A percentile compares a stretch with the other conserved stretches of the same genome.
Conservation (phyloP, 1,140 invertebrate genomes). For the Tetramorium alpestre region DNA sequence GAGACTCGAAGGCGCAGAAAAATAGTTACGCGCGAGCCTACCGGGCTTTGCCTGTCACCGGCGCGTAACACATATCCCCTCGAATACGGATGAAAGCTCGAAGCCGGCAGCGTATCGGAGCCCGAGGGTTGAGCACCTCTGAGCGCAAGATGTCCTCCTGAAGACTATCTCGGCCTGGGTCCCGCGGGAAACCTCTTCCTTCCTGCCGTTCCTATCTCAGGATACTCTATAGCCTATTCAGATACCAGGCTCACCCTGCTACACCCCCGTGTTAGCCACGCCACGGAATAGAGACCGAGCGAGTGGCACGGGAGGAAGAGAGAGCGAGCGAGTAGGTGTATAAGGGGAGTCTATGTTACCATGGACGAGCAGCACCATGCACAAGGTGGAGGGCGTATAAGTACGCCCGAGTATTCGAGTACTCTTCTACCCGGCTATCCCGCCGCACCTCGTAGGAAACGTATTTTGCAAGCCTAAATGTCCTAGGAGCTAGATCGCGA, state of each 20-base stretch:
- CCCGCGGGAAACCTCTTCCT: constrained; percentile 84
- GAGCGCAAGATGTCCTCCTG: constrained; percentile 83
- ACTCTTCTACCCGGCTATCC: constrained; percentile 72
- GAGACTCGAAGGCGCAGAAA: constrained; percentile 48
- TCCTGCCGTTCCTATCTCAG: constrained; percentile 84
- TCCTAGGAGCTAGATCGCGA: constrained; percentile 62
- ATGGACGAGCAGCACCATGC: constrained; percentile 75
- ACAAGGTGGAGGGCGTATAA: constrained; percentile 70
- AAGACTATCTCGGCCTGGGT: constrained; percentile 84
- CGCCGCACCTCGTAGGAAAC: constrained; percentile 75
- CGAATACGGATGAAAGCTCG: constrained; percentile 67
- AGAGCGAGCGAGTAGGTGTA: constrained; percentile 24
- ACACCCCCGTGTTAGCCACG: constrained; percentile 75
- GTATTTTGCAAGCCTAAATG: constrained; percentile 82
- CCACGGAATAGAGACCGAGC: constrained; percentile 50
- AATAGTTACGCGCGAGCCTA: constrained; percentile 71
- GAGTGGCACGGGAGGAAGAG: background rate
- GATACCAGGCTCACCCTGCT: constrained; percentile 82
- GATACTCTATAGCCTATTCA: constrained; percentile 85
- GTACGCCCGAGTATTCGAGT: constrained; percentile 77
- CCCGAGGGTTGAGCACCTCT: constrained; percentile 78
- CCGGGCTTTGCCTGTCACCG: constrained; percentile 69
- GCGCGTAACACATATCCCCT: constrained; percentile 63
- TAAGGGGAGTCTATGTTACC: constrained; percentile 75
- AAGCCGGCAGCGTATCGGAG: constrained; percentile 64